Percentiles rank a stretch among this genome's conserved stretches.
phyloP scores from a whole-genome alignment of 2,113 vertebrate species.

The Prionailurus viverrinus region DNA sequence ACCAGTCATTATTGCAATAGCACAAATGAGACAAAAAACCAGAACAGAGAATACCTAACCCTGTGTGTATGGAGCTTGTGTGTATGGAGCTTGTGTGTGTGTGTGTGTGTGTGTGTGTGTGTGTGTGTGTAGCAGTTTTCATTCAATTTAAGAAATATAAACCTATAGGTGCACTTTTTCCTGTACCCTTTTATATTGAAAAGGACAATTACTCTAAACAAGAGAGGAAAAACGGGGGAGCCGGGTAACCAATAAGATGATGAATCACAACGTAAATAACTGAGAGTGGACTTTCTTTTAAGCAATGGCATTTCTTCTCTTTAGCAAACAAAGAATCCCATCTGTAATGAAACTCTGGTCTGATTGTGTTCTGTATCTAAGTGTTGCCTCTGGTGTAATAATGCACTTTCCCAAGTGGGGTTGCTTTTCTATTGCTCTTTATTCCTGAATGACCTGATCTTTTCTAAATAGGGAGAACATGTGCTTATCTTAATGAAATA shows the following conservation, averaged over 20 bases:
- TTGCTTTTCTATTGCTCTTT: conserved; percentile 53
- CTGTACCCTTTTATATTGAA: not conserved
- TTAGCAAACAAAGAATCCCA: not conserved
- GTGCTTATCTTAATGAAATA: not conserved
- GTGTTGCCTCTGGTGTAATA: not conserved
- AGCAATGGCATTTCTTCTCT: conserved; percentile 35
- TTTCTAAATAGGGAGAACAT: not conserved
- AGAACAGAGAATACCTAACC: not conserved
- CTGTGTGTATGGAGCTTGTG: no score
- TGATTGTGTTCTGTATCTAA: not conserved
- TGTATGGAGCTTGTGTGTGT: not conserved
- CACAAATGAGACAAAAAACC: not conserved
- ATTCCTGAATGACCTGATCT: conserved; percentile 10
- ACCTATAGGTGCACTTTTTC: not conserved
- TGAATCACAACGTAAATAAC: not conserved
- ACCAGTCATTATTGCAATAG: not conserved
- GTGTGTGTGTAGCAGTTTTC: not conserved
- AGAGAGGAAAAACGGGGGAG: not conserved
- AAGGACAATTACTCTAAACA: conserved; percentile 11
- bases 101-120: not conserved
- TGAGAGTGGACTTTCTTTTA: not conserved
- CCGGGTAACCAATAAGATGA: not conserved
- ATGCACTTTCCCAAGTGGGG: not conserved
- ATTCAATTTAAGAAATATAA: not conserved
- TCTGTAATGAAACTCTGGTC: conserved; percentile 28